Conservation (phyloP, 2,888 invertebrate species). For the Colostygia pectinataria region DNA sequence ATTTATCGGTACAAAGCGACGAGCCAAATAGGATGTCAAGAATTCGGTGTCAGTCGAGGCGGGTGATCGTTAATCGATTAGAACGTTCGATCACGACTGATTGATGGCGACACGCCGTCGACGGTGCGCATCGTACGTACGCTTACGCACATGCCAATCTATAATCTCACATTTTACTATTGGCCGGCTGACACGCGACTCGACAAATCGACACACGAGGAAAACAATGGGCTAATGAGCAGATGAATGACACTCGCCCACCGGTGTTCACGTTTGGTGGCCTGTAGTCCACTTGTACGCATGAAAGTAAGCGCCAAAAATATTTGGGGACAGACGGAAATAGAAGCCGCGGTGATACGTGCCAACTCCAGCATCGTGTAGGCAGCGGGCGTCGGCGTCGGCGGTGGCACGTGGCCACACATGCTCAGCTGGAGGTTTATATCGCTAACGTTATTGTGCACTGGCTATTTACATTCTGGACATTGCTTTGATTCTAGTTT, state of each 20-base stretch:
- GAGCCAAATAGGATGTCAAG: constrained; percentile 52
- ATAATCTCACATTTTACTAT: constrained; percentile 66
- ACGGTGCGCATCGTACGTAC: constrained; percentile 51
- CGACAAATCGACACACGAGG: constrained; percentile 72
- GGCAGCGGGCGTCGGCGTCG: constrained; percentile 53
- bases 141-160: constrained; percentile 58
- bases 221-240: constrained; percentile 77
- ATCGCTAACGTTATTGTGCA: constrained; percentile 37
- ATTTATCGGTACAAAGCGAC: constrained; percentile 40
- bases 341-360: constrained; percentile 68
- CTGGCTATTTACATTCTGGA: constrained; percentile 31
- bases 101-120: constrained; percentile 68
- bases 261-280: constrained; percentile 48
- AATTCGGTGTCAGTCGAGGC: constrained; percentile 55
- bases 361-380: constrained; percentile 70
- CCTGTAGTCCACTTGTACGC: constrained; percentile 65
- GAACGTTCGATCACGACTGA: constrained; percentile 74
- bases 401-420: constrained; percentile 61
- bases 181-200: constrained; percentile 62
- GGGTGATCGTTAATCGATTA: constrained; percentile 67
- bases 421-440: constrained; percentile 48
- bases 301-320: constrained; percentile 75
- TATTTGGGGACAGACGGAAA: constrained; percentile 77
- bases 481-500: constrained; percentile 33
- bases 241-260: constrained; percentile 78